A percentile compares a stretch with the other conserved stretches of the same genome.
Conservation (phyloP, 2,113 vertebrate species). For the Hystrix brachyura region DNA sequence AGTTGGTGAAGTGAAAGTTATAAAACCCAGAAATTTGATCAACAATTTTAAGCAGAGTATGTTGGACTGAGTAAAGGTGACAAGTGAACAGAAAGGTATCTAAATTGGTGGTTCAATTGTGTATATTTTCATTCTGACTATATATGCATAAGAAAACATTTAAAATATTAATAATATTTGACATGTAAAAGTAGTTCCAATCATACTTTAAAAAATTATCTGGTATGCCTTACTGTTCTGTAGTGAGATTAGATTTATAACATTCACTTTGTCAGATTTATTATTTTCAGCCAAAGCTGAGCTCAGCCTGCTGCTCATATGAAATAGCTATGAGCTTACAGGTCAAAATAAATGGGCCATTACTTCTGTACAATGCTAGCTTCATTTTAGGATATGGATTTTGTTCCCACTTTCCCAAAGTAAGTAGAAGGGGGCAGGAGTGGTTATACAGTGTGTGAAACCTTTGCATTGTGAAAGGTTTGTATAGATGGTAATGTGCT, state of each 20-base stretch:
- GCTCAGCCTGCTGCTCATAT: neutral
- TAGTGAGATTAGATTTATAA: neutral
- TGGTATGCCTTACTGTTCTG: neutral
- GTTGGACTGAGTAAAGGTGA: neutral
- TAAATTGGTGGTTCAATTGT: neutral
- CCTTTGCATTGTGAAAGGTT: neutral
- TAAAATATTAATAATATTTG: neutral
- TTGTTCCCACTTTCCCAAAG: neutral
- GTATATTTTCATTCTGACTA: neutral
- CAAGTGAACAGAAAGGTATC: neutral
- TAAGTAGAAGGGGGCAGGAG: fast-evolving
- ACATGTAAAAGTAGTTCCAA: neutral
- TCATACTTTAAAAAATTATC: neutral
- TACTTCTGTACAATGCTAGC: neutral
- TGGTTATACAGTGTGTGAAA: neutral
- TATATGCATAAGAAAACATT: neutral
- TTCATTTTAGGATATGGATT: neutral
- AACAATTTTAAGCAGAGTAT: neutral
- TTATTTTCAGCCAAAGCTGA: conserved; percentile 23
- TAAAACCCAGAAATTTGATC: neutral
- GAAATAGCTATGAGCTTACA: neutral
- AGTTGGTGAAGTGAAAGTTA: neutral
- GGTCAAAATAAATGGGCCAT: neutral
- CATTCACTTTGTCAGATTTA: neutral
- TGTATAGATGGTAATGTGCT: neutral